A percentile compares a stretch with the other conserved stretches of the same genome.
phyloP scores from a whole-genome alignment of 2,888 invertebrate genomes.

The Gibbula magus region DNA sequence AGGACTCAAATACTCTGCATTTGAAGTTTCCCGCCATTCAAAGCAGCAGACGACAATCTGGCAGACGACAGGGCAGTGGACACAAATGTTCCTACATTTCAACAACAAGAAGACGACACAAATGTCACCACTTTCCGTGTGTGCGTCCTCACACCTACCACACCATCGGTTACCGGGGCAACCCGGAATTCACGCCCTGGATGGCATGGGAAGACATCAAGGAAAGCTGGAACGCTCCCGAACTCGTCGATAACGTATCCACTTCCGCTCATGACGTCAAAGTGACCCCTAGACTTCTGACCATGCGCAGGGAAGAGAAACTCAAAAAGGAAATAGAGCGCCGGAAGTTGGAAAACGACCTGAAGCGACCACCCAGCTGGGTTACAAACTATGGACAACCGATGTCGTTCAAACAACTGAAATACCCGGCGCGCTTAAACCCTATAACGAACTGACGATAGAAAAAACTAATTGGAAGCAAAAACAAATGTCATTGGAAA shows the following conservation, averaged over 20 bases:
- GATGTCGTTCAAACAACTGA: not conserved
- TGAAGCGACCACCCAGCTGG: not conserved
- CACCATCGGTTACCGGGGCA: not conserved
- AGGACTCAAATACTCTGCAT: not conserved
- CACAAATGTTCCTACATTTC: not conserved
- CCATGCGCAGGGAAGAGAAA: not conserved
- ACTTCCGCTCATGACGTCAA: not conserved
- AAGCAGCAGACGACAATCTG: not conserved
- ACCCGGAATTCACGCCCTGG: not conserved
- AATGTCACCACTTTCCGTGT: conserved; percentile 11
- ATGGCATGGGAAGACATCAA: conserved; percentile 1
- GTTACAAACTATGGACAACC: conserved; percentile 14
- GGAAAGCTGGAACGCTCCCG: not conserved
- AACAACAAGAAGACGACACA: not conserved
- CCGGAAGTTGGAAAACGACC: not conserved
- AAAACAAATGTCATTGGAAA: no score
- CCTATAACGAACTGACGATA: not conserved
- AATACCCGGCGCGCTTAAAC: not conserved
- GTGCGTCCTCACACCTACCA: not conserved
- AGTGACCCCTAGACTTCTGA: not conserved
- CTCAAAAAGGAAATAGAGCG: not conserved
- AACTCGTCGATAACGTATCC: not conserved
- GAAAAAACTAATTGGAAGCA: not conserved
- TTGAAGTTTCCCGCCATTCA: not conserved
- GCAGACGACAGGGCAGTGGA: not conserved